phyloP scores from a whole-genome alignment of 2,113 vertebrate genomes.

The Pagrus major region DNA sequence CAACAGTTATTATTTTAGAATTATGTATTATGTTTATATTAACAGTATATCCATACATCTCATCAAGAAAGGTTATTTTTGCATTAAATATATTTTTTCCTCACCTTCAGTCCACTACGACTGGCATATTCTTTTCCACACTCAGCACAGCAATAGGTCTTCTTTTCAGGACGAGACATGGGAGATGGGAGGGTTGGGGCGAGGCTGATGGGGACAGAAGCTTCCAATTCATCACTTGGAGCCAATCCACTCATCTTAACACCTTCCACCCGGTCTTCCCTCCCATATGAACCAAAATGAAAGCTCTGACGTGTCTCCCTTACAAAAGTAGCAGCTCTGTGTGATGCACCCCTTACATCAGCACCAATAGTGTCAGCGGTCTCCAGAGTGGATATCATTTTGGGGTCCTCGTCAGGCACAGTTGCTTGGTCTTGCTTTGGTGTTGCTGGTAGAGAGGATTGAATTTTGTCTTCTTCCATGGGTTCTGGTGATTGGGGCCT shows the following conservation, averaged over 20 bases:
- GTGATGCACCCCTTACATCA: slow-evolving; percentile 75
- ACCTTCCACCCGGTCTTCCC: slow-evolving; percentile 65
- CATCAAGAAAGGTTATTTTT: neutral
- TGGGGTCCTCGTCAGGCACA: slow-evolving; percentile 63
- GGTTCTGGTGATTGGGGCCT: slow-evolving; percentile 65
- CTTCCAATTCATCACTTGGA: slow-evolving; percentile 68
- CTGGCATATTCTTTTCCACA: slow-evolving; percentile 87
- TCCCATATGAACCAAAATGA: slow-evolving; percentile 70
- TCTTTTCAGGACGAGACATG: slow-evolving; percentile 83
- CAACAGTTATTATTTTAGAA: no score
- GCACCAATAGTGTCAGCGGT: slow-evolving; percentile 44
- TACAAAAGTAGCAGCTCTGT: slow-evolving; percentile 79
- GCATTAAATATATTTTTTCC: neutral
- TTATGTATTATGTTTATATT: no score
- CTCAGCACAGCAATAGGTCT: slow-evolving; percentile 85
- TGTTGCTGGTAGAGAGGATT: slow-evolving; percentile 52
- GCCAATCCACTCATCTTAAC: slow-evolving; percentile 56
- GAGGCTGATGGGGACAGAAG: slow-evolving; percentile 72
- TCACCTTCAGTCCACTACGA: slow-evolving; percentile 85
- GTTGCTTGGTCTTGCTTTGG: slow-evolving; percentile 77
- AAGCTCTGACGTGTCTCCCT: slow-evolving; percentile 78
- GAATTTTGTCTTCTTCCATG: slow-evolving; percentile 65
- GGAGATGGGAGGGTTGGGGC: slow-evolving; percentile 82
- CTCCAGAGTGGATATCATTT: slow-evolving; percentile 45
- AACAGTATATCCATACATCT: neutral